phyloP scores from a whole-genome alignment of 2,113 vertebrate genomes.

The Tupaia tana region DNA sequence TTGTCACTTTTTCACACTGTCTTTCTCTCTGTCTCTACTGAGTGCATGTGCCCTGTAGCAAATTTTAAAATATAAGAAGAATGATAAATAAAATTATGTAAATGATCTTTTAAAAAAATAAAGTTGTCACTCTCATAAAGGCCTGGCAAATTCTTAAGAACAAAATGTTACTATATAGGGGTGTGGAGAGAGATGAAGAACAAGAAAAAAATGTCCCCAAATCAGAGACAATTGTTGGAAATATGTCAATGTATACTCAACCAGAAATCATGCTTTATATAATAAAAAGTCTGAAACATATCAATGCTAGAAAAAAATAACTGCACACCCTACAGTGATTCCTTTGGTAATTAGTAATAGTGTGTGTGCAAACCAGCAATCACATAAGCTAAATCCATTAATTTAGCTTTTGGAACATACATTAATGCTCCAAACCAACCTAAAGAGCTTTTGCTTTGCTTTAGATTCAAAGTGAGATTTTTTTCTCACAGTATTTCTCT shows the following conservation, averaged over 20 bases:
- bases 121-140: slow-evolving; percentile 34
- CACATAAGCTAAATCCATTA: background rate
- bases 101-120: no score
- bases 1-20: no score
- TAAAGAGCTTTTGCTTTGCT: slow-evolving; percentile 48
- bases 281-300: background rate
- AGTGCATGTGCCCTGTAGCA: no score
- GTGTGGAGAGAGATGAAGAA: background rate
- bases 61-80: no score
- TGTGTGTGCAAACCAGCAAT: background rate
- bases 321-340: background rate
- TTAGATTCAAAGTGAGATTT: slow-evolving; percentile 60
- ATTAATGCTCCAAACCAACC: background rate
- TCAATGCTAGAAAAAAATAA: slow-evolving; percentile 21
- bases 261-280: background rate
- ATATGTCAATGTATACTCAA: slow-evolving; percentile 29
- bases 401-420: background rate
- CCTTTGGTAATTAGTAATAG: background rate
- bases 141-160: background rate
- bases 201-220: slow-evolving; percentile 16
- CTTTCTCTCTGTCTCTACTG: no score
- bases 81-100: no score
- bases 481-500: slow-evolving; percentile 61
- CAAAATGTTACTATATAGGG: background rate
- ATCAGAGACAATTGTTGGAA: slow-evolving; percentile 1